Evolutionary conservation across 2,113 vertebrate species (phyloP), one percentile per base, ranked within the genome.

Genomic region (Struthio camelus): DNA sequence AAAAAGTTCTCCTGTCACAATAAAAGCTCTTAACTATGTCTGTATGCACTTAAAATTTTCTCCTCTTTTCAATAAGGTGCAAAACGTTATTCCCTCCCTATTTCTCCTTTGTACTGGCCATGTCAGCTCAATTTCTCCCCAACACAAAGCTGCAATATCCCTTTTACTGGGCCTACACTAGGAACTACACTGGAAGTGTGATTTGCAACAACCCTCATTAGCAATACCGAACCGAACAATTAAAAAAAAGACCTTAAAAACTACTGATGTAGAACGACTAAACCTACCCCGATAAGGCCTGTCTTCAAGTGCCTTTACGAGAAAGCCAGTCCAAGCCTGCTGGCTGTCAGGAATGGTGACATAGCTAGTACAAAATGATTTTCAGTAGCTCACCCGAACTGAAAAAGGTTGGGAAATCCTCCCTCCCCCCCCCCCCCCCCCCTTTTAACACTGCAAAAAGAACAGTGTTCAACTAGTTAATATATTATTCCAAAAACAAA

Each of bases 31-130:
- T 98, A 98, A 98, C 98, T 98, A 98, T 97, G 98, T 97, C 98
- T 98, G 98, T 98, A 98, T 98, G 98, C 98, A 98, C 97, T 98
- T 98, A 98, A 98, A 97, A 97, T 97, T 98, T 98, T 97, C 97
- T 98, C 97, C 98, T 98, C 97, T 98, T 98, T 98, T 98, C 98
- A 98, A 82, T 99, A 99, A 99, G 98, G 99, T 99, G 98, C 98
- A 98, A 98, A 99, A 98, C 98, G 97, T 98, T 98, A 98, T 98
- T 98, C 98, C 97, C 98, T 98, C 98, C 98, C 98, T 98, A 98
- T 97, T 98, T 97, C 96, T 98, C 97, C 97, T 98, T 98, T 98
- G 97, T 98, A 98, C 97, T 98, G 98, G 98, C 98, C 97, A 97
- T 94, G 97, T 98, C 98, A 96, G 97, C 98, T 97, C 96, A 78